Base-by-base conservation (phyloP, 2,888 invertebrate species). In the Polymixis lichenea region DNA sequence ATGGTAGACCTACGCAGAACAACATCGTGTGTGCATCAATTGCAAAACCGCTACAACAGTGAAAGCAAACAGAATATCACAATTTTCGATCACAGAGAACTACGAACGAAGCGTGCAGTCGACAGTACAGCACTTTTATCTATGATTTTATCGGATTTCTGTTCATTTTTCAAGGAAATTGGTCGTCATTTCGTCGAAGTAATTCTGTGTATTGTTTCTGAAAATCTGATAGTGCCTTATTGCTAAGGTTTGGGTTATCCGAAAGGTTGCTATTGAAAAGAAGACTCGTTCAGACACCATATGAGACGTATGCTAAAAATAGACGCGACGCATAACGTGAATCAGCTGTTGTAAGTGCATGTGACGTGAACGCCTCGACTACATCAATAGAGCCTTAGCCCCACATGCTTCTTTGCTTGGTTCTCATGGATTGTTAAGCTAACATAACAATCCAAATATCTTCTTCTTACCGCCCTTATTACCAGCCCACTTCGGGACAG, bases 331-430 rank as follows among this genome's bases (percentile, higher is more conserved):
- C 86, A 92, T 88, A 89, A 87, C 84, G 89, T 93, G 94, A 93
- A 92, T 94, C 94, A 95, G 94, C 93, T 93, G 80, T 92, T 92
- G 87, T 90, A 90, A 90, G 88, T 91, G 90, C 91, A 91, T 87
- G 85, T 89, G 87, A 89, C 89, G 89, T 89, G 82, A 88, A 73
- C 77, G 77, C 82, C 72, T 85, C 83, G 80, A 81, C 83, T 66
- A 49, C 70, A 66, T 73, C 55, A 56, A 77, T 65, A 82, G 72
- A 72, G 43, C 65, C 68, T 62, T 77, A 77, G 46, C n/a, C 19
- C 15, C 22, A 70, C 51, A 66, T 25, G 58, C 58, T 38, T 38
- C 0, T 51, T 68, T 22, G n/a, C 65, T 60, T 70, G 15, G 22
- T 4, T 72, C 69, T 61, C n/a, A 66, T 46, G 22, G 28, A 67